Evolutionary conservation across 2,888 invertebrate genomes (phyloP).

Genomic region (Byasa hedistus): DNA sequence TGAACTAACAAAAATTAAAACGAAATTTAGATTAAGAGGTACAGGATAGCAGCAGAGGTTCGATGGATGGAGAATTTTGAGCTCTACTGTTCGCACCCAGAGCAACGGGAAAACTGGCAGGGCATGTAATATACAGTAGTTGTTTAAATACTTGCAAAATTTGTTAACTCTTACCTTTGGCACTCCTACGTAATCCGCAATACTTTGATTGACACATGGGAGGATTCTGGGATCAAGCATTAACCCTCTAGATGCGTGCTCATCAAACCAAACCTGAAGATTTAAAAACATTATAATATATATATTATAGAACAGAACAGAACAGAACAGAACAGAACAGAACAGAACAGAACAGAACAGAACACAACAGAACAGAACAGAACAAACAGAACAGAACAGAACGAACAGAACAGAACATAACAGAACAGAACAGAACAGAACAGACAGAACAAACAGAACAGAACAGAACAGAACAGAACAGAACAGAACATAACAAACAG

Average conservation of each 20-base stretch:
- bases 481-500: too few species aligned
- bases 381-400: too few species aligned
- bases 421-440: too few species aligned
- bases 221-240: slow-evolving; percentile 66
- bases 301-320: too few species aligned
- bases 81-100: background rate
- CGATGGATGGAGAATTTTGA: background rate
- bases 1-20: background rate
- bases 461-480: too few species aligned
- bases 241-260: slow-evolving; percentile 67
- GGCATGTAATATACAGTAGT: background rate
- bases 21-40: background rate
- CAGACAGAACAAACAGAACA: too few species aligned
- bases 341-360: too few species aligned
- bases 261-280: slow-evolving; percentile 73
- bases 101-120: background rate
- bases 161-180: slow-evolving; percentile 47
- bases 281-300: slow-evolving; percentile 11
- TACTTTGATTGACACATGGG: slow-evolving; percentile 64
- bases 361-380: too few species aligned
- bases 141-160: background rate
- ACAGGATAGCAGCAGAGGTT: background rate
- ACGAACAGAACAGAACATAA: too few species aligned
- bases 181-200: slow-evolving; percentile 55
- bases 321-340: too few species aligned